These are phyloP conservation scores for Crotophaga sulcirostris DNA, from an alignment of 2,113 vertebrate species.

Conservation along the genomic window DNA sequence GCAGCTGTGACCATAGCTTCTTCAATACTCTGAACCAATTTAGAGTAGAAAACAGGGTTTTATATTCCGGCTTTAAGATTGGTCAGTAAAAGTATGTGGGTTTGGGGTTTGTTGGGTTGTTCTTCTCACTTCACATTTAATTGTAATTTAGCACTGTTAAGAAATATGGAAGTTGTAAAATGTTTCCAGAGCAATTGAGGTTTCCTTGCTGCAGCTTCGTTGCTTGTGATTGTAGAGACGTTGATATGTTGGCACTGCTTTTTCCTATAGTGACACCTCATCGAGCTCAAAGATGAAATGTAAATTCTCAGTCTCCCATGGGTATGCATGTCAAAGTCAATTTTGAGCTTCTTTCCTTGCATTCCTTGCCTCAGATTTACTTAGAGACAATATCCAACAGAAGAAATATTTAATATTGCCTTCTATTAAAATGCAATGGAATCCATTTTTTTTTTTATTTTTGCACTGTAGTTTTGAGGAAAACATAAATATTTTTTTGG, in stretches of 20 bases:
- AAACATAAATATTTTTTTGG: neutral
- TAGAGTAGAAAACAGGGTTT: neutral
- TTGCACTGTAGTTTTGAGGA: neutral
- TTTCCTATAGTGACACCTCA: slow-evolving; percentile 63
- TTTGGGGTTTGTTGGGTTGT: neutral
- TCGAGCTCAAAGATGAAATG: slow-evolving; percentile 41
- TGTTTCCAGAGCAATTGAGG: slow-evolving; percentile 19
- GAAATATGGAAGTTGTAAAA: neutral
- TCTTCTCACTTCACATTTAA: neutral
- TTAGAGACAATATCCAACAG: slow-evolving; percentile 23
- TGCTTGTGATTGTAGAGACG: slow-evolving; percentile 7
- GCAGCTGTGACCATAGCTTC: neutral
- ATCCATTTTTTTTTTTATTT: neutral
- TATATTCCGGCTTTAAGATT: neutral
- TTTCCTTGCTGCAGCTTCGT: neutral
- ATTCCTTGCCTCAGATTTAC: neutral
- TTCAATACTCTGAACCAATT: slow-evolving; percentile 11
- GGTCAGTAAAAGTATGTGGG: neutral
- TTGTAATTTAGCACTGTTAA: neutral
- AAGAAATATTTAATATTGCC: neutral
- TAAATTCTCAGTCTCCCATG: slow-evolving; percentile 25
- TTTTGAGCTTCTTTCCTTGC: slow-evolving; percentile 58
- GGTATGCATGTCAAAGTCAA: slow-evolving; percentile 55
- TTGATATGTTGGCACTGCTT: slow-evolving; percentile 41
- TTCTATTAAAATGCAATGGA: slow-evolving; percentile 13